Percentiles rank a stretch among this genome's conserved stretches.
phyloP scores from a whole-genome alignment of 2,888 invertebrate species.

The Drosophila maculinotata region DNA sequence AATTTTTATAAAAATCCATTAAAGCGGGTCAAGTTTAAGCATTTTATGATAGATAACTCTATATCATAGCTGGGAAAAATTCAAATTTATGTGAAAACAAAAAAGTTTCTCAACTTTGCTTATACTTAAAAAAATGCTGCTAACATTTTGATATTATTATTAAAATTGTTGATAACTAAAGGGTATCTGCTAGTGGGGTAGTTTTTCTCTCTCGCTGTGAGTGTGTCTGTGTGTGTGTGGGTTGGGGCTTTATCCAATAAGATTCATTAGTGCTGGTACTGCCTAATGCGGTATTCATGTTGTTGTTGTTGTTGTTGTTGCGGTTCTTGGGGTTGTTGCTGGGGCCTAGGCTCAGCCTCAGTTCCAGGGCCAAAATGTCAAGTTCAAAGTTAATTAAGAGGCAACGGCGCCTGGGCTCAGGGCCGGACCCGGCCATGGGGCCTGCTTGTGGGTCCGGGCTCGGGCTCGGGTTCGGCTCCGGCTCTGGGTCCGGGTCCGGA shows the following conservation, averaged over 20 bases:
- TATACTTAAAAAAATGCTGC: too few species aligned
- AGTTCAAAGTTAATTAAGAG: constrained; percentile 77
- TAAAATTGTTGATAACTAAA: background rate
- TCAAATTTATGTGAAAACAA: too few species aligned
- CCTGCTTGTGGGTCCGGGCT: constrained; percentile 1
- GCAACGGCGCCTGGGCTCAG: constrained; percentile 32
- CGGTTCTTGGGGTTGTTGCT: background rate
- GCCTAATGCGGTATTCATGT: constrained; percentile 68
- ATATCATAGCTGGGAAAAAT: too few species aligned
- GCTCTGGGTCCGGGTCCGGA: constrained; percentile 15
- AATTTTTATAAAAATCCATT: too few species aligned
- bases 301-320: constrained; percentile 18
- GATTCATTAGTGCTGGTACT: constrained; percentile 46
- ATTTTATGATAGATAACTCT: too few species aligned
- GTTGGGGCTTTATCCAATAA: constrained; percentile 52
- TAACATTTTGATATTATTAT: too few species aligned
- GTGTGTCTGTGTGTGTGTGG: constrained; percentile 2
- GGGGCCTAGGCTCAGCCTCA: constrained; percentile 12
- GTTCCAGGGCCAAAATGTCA: constrained; percentile 65
- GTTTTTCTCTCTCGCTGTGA: too few species aligned
- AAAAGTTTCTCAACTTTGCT: background rate
- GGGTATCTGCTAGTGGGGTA: constrained; percentile 1
- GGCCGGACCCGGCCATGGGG: constrained; percentile 1
- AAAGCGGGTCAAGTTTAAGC: too few species aligned
- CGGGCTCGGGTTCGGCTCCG: constrained; percentile 6